Percentiles rank a stretch among this genome's conserved stretches.
Conservation (phyloP, 92 coral and sea anemone species). For the Phenganax marumi region DNA sequence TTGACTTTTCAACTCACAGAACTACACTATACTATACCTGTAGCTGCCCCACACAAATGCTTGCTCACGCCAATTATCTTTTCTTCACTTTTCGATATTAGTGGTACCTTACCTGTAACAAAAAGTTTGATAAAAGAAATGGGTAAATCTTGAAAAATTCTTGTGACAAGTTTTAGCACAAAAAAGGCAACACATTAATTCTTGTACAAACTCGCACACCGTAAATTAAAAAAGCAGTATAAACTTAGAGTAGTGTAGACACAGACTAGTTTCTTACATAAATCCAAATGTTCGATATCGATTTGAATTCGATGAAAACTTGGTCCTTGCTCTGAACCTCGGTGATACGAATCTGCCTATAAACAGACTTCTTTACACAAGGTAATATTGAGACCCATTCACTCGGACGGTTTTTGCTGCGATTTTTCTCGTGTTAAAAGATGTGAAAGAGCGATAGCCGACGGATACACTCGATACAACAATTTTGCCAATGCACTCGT, state of each 20-base stretch:
- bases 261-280: conserved; percentile 57
- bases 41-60: conserved; percentile 95
- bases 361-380: not conserved
- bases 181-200: too few species aligned
- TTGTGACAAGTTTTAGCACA: too few species aligned
- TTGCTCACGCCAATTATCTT: conserved; percentile 77
- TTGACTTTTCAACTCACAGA: not conserved
- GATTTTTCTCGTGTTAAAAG: too few species aligned
- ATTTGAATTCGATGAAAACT: conserved; percentile 75
- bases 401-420: not conserved
- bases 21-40: conserved; percentile 53
- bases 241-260: not conserved
- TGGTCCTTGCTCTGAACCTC: conserved; percentile 84
- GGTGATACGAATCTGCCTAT: conserved; percentile 87
- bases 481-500: too few species aligned
- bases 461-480: too few species aligned
- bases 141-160: too few species aligned
- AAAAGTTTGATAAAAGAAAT: not conserved
- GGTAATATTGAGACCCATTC: not conserved
- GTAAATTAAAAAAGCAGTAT: not conserved
- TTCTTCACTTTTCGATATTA: conserved; percentile 53
- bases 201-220: not conserved
- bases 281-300: conserved; percentile 89
- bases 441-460: too few species aligned
- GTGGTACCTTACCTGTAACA: conserved; percentile 69